phyloP scores from a whole-genome alignment of 2,888 invertebrate species.

The Agelastica alni region DNA sequence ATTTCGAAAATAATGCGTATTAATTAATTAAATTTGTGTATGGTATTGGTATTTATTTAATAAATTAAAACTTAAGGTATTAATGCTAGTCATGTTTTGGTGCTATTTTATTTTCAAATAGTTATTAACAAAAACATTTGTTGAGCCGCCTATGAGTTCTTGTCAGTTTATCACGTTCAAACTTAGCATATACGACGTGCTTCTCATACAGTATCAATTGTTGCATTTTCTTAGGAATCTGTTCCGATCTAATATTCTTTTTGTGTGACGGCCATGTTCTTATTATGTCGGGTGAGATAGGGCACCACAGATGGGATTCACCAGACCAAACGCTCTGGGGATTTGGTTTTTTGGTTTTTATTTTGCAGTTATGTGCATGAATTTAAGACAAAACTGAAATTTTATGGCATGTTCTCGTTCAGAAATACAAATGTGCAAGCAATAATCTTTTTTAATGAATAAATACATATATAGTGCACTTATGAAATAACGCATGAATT shows the following conservation, averaged over 20 bases:
- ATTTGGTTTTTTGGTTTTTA: slow-evolving; percentile 21
- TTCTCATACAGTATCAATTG: slow-evolving; percentile 25
- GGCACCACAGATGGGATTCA: slow-evolving; percentile 19
- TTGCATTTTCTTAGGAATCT: slow-evolving; percentile 24
- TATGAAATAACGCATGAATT: too few relatives aligned
- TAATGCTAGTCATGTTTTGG: too few relatives aligned
- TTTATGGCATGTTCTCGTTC: slow-evolving; percentile 11
- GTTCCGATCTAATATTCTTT: slow-evolving; percentile 24
- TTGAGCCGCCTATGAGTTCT: neutral
- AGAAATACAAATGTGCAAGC: slow-evolving; percentile 9
- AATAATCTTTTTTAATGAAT: too few relatives aligned
- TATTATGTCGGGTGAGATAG: slow-evolving; percentile 19
- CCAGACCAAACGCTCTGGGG: slow-evolving; percentile 9
- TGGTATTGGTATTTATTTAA: too few relatives aligned
- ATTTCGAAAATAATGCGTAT: too few relatives aligned
- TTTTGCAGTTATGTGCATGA: slow-evolving; percentile 23
- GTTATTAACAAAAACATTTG: too few relatives aligned
- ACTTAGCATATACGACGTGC: slow-evolving; percentile 27
- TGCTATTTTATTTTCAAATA: too few relatives aligned
- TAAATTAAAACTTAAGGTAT: too few relatives aligned
- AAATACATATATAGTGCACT: too few relatives aligned
- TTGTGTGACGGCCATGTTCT: slow-evolving; percentile 22
- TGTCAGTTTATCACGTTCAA: slow-evolving; percentile 24
- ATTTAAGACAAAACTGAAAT: slow-evolving; percentile 8
- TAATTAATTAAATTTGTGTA: too few relatives aligned